Evolutionary conservation across 2,113 vertebrate species (phyloP), one percentile per base, ranked within the genome.

Genomic region (Arenaria interpres): DNA sequence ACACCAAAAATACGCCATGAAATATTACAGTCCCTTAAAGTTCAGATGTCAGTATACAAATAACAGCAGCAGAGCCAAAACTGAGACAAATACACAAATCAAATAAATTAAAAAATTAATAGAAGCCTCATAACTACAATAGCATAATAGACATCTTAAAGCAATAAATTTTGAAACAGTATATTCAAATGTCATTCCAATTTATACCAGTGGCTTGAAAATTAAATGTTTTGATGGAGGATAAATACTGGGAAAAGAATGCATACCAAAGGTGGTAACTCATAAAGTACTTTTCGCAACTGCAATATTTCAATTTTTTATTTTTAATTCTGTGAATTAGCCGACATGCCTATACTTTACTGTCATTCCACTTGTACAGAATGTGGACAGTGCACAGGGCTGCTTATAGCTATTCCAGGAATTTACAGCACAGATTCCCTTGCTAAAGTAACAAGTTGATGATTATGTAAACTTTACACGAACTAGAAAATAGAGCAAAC

Each of bases 361-460:
- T 75, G 46, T 57, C 53, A 76, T 23, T 14, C 43, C 77, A 60
- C 56, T 84, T 78, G 11, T 27, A 41, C 6, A 20, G 35, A 77
- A 77, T 10, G 39, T 10, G 33, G 51, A 59, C 33, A 54, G 64
- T 50, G 33, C 51, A 88, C 37, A 72, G 53, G 28, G 85, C 92
- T 96, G 66, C 94, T 95, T 78, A 53, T 6, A 90, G 33, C 81
- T 96, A 72, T 96, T 95, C 59, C 85, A 96, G 71, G 88, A 98
- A 97, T 96, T 96, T 85, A 84, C 89, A 97, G 88, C 89, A 89
- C 59, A 88, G 87, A 95, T 91, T 77, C 67, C 69, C 73, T 78
- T 93, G 51, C 71, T 95, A 86, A 90, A 77, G 17, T 41, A 78
- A 66, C 59, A 57, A 95, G 91, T 69, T 96, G 82, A 56, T 71